Evolutionary conservation across 2,113 vertebrate genomes (phyloP), one percentile per base, ranked within the genome.

Genomic region (Scartelaos histophorus): DNA sequence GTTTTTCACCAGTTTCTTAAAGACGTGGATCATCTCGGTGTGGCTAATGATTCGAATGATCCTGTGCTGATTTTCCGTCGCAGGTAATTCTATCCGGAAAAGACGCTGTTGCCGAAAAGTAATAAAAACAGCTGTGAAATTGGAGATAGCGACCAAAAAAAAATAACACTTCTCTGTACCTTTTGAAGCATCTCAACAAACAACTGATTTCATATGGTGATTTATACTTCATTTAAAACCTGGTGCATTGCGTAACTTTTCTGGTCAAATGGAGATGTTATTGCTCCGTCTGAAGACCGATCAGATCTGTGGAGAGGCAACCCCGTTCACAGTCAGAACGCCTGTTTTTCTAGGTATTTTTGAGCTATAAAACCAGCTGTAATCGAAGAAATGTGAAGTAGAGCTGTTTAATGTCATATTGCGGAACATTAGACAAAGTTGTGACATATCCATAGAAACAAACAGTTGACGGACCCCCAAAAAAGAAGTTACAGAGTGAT

Each of bases 181-280:
- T 74, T n/a, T 25, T 73, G 81, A 85, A 82, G 80, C 85, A 84
- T 79, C 76, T 15, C 75, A 85, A 75, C 67, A 85, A 87, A 87
- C 82, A 86, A 85, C 65, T 75, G 88, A 84, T 90, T 90, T 80
- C 67, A 77, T 24, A 73, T 58, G 29, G 51, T 74, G 74, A 76
- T 75, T 75, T 72, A 81, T 88, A 77, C 70, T 79, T 85, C 83
- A 87, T 87, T 86, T 79, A 82, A 82, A 72, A 68, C 75, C 73
- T 66, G 64, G 29, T 29, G 29, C 29, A 29, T 29, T 29, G 29
- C 4, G 29, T 29, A 2, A 29, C 29, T 29, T 29, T 29, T 29
- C 4, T 29, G 29, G 29, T 29, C 2, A 4, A 29, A 29, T 29
- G 29, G 29, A 29, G 29, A 29, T 29, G 29, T 29, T 29, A 29